A percentile compares a stretch with the other conserved stretches of the same genome.
phyloP scores from a whole-genome alignment of 2,797 vertebrate genomes.

The Botia almorhae region DNA sequence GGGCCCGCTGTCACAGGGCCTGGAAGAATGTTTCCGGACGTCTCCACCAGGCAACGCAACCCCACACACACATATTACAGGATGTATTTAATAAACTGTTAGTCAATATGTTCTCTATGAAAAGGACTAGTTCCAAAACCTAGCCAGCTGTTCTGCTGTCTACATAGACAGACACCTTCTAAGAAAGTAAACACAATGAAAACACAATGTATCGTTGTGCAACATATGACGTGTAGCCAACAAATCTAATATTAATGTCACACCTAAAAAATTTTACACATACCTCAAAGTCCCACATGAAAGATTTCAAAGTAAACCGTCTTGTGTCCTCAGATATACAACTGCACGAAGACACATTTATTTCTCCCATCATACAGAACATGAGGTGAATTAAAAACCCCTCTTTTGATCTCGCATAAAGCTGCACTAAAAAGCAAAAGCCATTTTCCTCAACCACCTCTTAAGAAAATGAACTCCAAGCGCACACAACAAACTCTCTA shows the following conservation, averaged over 20 bases:
- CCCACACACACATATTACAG: no score
- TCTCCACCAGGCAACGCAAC: no score
- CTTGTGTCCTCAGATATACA: not conserved
- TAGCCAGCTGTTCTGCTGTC: no score
- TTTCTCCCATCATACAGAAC: not conserved
- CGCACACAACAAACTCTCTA: conserved; percentile 28
- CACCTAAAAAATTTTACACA: not conserved
- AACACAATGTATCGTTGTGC: no score
- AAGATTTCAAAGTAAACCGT: not conserved
- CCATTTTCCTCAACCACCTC: conserved; percentile 28
- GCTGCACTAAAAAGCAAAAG: conserved; percentile 14
- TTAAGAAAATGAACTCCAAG: conserved; percentile 44
- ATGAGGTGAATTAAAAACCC: conserved; percentile 25
- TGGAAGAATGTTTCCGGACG: no score
- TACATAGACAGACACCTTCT: no score
- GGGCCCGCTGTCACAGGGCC: no score
- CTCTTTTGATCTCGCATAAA: conserved; percentile 21
- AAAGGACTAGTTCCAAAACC: no score
- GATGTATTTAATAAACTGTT: no score
- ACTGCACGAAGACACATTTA: not conserved
- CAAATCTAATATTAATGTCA: conserved; percentile 2
- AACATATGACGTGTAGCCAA: not conserved
- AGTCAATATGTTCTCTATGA: no score
- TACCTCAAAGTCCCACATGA: not conserved
- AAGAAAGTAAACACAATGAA: no score